Conservation (phyloP, 2,113 vertebrate species). For the Tachycineta bicolor region DNA sequence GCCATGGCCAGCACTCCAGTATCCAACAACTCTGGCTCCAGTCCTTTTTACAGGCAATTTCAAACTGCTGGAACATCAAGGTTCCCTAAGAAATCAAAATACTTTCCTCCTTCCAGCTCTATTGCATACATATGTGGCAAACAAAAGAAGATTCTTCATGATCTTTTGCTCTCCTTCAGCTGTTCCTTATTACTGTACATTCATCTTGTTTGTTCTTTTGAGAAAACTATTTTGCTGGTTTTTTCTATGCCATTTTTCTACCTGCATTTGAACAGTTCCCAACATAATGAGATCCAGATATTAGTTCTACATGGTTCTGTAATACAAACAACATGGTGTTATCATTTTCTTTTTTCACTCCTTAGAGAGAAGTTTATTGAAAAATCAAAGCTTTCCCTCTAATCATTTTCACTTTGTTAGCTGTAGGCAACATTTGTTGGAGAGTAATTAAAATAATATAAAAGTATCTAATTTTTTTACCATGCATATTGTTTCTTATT, state of each 20-base stretch:
- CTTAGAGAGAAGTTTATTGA: constrained; percentile 24
- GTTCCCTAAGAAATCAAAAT: constrained; percentile 15
- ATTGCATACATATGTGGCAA: constrained; percentile 23
- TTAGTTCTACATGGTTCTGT: background rate
- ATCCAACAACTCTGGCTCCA: background rate
- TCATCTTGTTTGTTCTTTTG: background rate
- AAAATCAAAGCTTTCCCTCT: constrained; percentile 48
- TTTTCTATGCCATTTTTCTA: background rate
- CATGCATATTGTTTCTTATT: constrained; percentile 42
- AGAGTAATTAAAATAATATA: constrained; percentile 53
- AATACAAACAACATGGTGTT: background rate
- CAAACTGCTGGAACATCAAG: constrained; percentile 1
- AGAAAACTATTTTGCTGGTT: background rate
- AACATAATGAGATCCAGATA: background rate
- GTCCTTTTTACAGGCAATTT: constrained; percentile 6
- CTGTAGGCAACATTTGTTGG: constrained; percentile 45
- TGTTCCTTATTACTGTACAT: background rate
- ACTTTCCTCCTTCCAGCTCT: constrained; percentile 14
- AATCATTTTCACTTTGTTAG: constrained; percentile 29
- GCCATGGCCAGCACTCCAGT: background rate
- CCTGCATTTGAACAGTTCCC: background rate
- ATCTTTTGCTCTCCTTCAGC: constrained; percentile 8
- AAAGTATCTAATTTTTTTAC: constrained; percentile 30
- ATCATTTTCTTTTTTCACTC: constrained; percentile 1
- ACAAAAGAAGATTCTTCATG: constrained; percentile 19